Conservation (phyloP, 2,888 invertebrate genomes). For the Diplolepis rosae region DNA sequence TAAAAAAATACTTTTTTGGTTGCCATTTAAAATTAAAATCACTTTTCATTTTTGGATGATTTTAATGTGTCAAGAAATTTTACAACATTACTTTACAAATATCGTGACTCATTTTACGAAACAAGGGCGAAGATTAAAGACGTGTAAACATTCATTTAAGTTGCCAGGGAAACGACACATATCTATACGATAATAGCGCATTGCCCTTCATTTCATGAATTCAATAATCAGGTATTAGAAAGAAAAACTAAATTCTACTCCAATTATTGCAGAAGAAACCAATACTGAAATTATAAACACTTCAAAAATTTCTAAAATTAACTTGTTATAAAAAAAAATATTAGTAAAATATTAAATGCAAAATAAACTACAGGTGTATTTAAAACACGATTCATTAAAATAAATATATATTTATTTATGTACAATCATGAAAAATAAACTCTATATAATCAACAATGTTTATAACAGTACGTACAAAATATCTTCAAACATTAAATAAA, state of each 20-base stretch:
- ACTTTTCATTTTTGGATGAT: not conserved
- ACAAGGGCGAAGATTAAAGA: not conserved
- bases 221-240: constrained; percentile 5
- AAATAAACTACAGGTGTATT: too few relatives aligned
- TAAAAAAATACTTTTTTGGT: not conserved
- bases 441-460: too few relatives aligned
- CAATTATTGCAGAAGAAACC: too few relatives aligned
- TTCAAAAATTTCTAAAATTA: too few relatives aligned
- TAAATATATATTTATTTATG: not conserved
- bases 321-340: too few relatives aligned
- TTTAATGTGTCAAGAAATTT: not conserved
- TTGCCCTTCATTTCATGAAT: constrained; percentile 17
- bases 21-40: not conserved
- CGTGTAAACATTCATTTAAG: constrained; percentile 10
- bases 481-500: too few relatives aligned
- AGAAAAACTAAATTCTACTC: not conserved
- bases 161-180: constrained; percentile 9
- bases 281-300: too few relatives aligned
- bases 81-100: not conserved
- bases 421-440: not conserved
- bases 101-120: constrained; percentile 5
- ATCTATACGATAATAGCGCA: constrained; percentile 3
- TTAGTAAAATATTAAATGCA: not conserved
- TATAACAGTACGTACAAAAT: too few relatives aligned
- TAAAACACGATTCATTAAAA: not conserved